phyloP scores from a whole-genome alignment of 2,797 vertebrate species.

The Crocodylus rhombifer region DNA sequence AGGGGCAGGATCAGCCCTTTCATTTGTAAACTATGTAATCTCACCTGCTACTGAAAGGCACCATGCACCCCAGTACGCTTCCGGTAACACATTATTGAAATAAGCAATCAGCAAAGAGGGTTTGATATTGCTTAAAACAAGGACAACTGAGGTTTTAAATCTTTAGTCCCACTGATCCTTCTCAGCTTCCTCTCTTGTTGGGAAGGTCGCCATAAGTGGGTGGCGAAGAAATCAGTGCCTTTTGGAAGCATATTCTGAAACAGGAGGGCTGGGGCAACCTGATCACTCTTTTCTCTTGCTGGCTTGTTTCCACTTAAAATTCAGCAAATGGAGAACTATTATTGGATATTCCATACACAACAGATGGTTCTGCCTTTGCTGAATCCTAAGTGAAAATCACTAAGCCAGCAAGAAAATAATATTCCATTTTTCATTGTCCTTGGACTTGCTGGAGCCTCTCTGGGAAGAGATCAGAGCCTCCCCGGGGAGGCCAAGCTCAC shows the following conservation, averaged over 20 bases:
- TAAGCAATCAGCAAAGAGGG: not conserved
- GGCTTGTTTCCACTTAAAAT: conserved; percentile 66
- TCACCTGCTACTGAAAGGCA: not conserved
- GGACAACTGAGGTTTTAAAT: not conserved
- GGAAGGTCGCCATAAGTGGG: not conserved
- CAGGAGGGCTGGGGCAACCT: not conserved
- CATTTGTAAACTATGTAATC: accelerated
- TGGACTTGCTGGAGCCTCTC: conserved; percentile 53
- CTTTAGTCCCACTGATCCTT: not conserved
- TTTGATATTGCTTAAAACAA: not conserved
- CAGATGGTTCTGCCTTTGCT: conserved; percentile 76
- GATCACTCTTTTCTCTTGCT: conserved; percentile 27
- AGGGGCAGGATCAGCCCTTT: not conserved
- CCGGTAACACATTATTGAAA: not conserved
- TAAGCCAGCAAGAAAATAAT: conserved; percentile 75
- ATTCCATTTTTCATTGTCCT: conserved; percentile 64
- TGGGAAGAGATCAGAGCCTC: conserved; percentile 40
- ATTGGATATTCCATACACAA: conserved; percentile 74
- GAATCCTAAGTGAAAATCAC: conserved; percentile 77
- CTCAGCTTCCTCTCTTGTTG: not conserved
- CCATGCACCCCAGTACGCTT: not conserved
- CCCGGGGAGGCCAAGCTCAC: not conserved
- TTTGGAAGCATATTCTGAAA: not conserved
- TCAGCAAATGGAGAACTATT: conserved; percentile 71
- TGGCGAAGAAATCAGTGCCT: not conserved